Evolutionary conservation across 2,888 invertebrate species (phyloP), one percentile per base, ranked within the genome.

Genomic region (Agrilus biguttatus): DNA sequence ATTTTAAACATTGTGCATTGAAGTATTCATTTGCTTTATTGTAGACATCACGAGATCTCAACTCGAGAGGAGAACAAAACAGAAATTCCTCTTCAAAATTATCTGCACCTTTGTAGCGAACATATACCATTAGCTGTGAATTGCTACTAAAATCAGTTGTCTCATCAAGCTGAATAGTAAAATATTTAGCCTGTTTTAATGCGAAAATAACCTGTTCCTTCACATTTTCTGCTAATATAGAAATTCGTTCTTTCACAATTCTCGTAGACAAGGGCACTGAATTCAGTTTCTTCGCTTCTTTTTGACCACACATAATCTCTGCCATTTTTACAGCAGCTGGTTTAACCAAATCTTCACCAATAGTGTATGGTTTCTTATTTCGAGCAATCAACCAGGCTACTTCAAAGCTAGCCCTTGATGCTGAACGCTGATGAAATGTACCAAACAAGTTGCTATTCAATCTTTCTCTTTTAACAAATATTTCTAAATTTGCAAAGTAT

Each of bases 21-120:
- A 47, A 49, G 45, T 47, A 47, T 47, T 46, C 46, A 49, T 49
- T 49, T 45, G 47, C 49, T 47, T 50, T 50, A 49, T 46, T 50
- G 36, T 45, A 49, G 44, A 47, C 49, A 49, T 49, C 45, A 47
- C 46, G 44, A 47, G 47, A 47, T 47, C 42, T 40, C 39, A 47
- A 47, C 45, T 48, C 47, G 40, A 49, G 49, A 46, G 42, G 47
- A 49, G 49, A 47, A 49, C 48, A 43, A 49, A 49, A 49, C 48
- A 49, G 37, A 43, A 48, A 48, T 45, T 45, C 40, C 36, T 36
- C 36, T 36, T 36, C 36, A 36, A 36, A 28, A 28, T 28, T 8
- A 28, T 44, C 37, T 40, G 44, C 40, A 36, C 36, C 35, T 39
- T 42, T 13, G 32, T 46, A 48, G 17, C 46, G 33, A n/a, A 46